Evolutionary conservation across 2,888 invertebrate genomes (phyloP).

Genomic region (Tachina fera): DNA sequence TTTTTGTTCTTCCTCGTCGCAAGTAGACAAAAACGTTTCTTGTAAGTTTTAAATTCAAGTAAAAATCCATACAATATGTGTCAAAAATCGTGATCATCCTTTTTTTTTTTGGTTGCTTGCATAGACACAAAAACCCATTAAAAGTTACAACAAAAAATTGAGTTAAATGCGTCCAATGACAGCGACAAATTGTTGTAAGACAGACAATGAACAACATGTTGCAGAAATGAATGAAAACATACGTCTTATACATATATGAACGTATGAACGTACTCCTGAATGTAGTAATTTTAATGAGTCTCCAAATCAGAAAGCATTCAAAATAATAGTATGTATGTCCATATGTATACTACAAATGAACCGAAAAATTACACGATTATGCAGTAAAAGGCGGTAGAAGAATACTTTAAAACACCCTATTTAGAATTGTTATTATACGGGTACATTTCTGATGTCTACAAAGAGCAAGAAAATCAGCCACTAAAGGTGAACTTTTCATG

Average conservation of each 20-base stretch:
- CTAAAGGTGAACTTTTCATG: too few relatives aligned
- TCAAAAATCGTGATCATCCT: constrained; percentile 74
- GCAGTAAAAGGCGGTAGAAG: background rate
- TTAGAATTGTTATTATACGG: background rate
- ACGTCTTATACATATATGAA: background rate
- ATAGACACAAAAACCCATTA: constrained; percentile 31
- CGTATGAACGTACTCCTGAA: constrained; percentile 13
- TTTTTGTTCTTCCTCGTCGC: constrained; percentile 40
- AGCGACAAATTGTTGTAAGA: constrained; percentile 73
- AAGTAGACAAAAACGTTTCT: constrained; percentile 31
- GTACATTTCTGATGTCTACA: background rate
- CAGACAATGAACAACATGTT: constrained; percentile 59
- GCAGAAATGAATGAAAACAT: constrained; percentile 45
- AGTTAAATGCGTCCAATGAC: constrained; percentile 71
- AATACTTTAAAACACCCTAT: background rate
- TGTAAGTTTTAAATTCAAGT: constrained; percentile 32
- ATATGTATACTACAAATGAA: constrained; percentile 13
- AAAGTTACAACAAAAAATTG: constrained; percentile 45
- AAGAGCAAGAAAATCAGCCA: too few relatives aligned
- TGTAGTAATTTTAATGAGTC: constrained; percentile 56
- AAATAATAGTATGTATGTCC: background rate
- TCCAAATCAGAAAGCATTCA: constrained; percentile 25
- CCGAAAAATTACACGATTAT: background rate
- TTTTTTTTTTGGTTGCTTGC: constrained; percentile 50
- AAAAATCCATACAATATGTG: constrained; percentile 66